phyloP scores from a whole-genome alignment of 2,797 vertebrate species.

The Chaetodon trifasciatus region DNA sequence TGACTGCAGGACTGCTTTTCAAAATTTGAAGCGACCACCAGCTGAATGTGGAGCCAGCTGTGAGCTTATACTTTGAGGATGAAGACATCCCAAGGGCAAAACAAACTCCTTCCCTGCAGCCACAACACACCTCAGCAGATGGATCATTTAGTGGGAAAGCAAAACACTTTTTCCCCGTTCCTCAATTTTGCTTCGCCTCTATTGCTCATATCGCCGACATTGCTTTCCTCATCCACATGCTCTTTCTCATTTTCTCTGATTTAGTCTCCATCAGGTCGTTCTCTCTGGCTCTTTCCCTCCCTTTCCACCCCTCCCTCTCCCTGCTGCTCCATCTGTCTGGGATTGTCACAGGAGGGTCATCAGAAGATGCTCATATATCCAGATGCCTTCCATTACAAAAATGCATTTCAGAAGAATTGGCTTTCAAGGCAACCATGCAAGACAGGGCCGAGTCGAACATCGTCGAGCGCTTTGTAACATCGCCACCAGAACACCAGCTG shows the following conservation, averaged over 20 bases:
- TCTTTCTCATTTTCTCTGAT: constrained; percentile 43
- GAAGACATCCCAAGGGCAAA: constrained; percentile 56
- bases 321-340: constrained; percentile 57
- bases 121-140: constrained; percentile 55
- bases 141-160: constrained; percentile 53
- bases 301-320: constrained; percentile 30
- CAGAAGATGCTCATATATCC: constrained; percentile 57
- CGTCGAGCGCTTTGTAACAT: constrained; percentile 25
- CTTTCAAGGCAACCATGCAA: constrained; percentile 51
- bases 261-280: constrained; percentile 33
- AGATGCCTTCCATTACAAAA: constrained; percentile 71
- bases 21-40: constrained; percentile 36
- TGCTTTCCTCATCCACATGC: constrained; percentile 27
- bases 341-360: constrained; percentile 59
- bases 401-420: constrained; percentile 65
- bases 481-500: constrained; percentile 67
- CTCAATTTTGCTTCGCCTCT: constrained; percentile 34
- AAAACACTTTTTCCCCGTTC: constrained; percentile 39
- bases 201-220: constrained; percentile 39
- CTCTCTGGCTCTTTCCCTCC: constrained; percentile 11
- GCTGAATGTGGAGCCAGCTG: constrained; percentile 50
- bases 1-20: constrained; percentile 34
- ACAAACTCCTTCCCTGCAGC: constrained; percentile 55
- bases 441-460: constrained; percentile 21
- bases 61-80: constrained; percentile 53